Percentiles rank a stretch among this genome's conserved stretches.
Evolutionary conservation across 2,888 invertebrate species (phyloP).

Genomic region (Coronaproctus castanopsis): DNA sequence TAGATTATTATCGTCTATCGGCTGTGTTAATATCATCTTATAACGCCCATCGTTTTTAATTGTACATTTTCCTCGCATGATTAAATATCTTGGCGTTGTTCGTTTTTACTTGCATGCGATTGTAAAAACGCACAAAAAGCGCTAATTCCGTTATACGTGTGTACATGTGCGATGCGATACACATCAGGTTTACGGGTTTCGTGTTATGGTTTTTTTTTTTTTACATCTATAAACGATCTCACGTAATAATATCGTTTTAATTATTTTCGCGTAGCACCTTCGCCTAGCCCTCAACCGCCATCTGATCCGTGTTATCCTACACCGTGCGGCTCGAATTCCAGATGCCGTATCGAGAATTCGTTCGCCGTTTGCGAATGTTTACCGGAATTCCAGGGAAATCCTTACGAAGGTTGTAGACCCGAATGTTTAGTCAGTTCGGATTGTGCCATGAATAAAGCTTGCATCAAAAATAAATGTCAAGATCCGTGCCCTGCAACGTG

Average conservation of each 20-base stretch:
- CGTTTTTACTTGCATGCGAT: no score
- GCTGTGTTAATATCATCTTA: no score
- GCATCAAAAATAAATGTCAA: slow-evolving; percentile 47
- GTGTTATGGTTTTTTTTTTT: no score
- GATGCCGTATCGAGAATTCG: slow-evolving; percentile 33
- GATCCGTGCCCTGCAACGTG: slow-evolving; percentile 59
- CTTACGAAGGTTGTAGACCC: slow-evolving; percentile 30
- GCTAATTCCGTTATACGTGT: no score
- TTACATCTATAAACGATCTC: no score
- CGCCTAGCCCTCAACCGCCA: slow-evolving; percentile 16
- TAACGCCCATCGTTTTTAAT: no score
- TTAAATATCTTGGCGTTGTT: no score
- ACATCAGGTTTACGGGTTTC: no score
- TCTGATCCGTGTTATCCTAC: slow-evolving; percentile 25
- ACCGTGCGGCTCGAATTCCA: slow-evolving; percentile 27
- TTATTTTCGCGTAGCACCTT: neutral
- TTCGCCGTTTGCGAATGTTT: slow-evolving; percentile 49
- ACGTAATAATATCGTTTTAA: neutral
- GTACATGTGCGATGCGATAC: no score
- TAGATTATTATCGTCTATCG: no score
- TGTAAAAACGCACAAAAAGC: no score
- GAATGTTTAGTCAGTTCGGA: slow-evolving; percentile 35
- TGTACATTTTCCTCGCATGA: no score
- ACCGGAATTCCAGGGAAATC: slow-evolving; percentile 47
- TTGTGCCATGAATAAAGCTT: slow-evolving; percentile 42